Conservation (phyloP, 2,113 vertebrate species). For the Sylvilagus bachmani region DNA sequence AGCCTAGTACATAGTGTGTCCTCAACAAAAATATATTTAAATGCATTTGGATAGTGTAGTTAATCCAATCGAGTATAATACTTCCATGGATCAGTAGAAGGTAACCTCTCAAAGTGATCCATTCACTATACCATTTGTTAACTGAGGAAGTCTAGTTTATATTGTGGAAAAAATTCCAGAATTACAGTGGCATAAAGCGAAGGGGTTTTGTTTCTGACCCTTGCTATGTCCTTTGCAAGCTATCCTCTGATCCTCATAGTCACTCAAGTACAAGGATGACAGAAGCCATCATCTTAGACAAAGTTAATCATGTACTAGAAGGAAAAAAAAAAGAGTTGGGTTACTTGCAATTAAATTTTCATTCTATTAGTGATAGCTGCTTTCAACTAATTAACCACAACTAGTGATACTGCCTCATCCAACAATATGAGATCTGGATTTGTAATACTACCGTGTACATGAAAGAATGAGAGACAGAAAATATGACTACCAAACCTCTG, state of each 20-base stretch:
- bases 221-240: background rate
- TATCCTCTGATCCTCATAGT: background rate
- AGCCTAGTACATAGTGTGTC: background rate
- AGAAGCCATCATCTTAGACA: background rate
- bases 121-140: background rate
- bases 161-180: background rate
- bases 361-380: background rate
- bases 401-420: background rate
- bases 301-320: background rate
- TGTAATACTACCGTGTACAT: background rate
- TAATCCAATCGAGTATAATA: background rate
- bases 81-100: constrained; percentile 10
- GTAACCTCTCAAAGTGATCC: background rate
- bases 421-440: background rate
- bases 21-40: background rate
- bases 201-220: background rate
- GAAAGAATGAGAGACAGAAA: background rate
- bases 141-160: background rate
- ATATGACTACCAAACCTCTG: background rate
- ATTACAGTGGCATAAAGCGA: background rate
- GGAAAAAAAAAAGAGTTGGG: background rate
- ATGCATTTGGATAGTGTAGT: background rate
- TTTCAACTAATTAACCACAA: background rate
- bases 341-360: background rate
- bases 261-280: background rate